Base-by-base conservation (phyloP, 2,797 vertebrate genomes). In the Microctenopoma steveboyesi region DNA sequence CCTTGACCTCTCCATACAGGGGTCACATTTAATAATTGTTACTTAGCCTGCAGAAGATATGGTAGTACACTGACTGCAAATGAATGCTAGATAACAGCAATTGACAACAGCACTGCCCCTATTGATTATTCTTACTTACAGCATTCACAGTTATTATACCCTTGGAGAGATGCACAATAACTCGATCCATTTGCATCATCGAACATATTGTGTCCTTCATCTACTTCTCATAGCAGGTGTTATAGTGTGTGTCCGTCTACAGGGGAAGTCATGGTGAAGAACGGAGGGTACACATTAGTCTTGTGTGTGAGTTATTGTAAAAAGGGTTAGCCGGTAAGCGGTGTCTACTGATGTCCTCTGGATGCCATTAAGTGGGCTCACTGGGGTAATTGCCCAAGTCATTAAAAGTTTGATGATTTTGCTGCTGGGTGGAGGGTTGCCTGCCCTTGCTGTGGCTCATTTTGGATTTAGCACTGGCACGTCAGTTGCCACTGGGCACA, bases 381-480 rank as follows among this genome's bases (percentile, higher is more conserved):
- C 91, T 86, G 86, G 91, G 91, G 89, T 94, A 94, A 94, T 94
- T 93, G 92, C 92, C 86, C 91, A 92, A 94, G 90, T 94, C 94
- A 93, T 95, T 94, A 94, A 93, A 94, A 94, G 92, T 94, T 93
- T 93, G 91, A 93, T 93, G 93, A 91, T 94, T 93, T 93, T 83
- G 90, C 92, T 93, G 88, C 87, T 89, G 91, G 91, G 90, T 90
- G 89, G 89, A 92, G 91, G 88, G 84, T 89, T 89, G 82, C 91
- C 87, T 85, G 88, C 88, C 91, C 88, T 92, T 86, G 88, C 90
- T 92, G 90, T 76, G 83, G 88, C 89, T 94, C 90, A 91, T 92
- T 94, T 93, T 90, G 87, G 88, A 85, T 92, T 88, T 89, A 81
- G 86, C 86, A 80, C 86, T 65, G 66, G 82, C 86, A 88, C 79